phyloP scores from a whole-genome alignment of 2,888 invertebrate species.

The Drosophila meridiana region DNA sequence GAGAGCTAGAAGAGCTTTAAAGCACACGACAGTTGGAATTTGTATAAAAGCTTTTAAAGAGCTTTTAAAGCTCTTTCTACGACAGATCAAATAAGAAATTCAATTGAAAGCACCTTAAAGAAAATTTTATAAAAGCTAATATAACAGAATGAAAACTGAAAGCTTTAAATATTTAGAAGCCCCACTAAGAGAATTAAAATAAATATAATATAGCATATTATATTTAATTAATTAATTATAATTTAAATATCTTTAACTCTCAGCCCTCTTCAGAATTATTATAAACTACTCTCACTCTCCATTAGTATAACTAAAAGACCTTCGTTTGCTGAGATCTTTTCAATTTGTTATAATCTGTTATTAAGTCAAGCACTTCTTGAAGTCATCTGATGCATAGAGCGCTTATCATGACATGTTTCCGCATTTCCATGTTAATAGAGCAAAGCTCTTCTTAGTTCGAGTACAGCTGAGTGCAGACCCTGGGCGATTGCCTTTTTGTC shows the following conservation, averaged over 20 bases:
- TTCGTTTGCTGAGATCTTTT: background rate
- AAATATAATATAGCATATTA: too few species aligned
- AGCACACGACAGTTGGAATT: background rate
- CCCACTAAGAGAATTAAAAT: background rate
- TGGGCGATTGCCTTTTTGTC: constrained; percentile 13
- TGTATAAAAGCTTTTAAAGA: background rate
- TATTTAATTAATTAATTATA: too few species aligned
- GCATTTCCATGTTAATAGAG: background rate
- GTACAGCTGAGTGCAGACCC: background rate
- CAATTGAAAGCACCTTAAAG: too few species aligned
- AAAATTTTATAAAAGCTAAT: too few species aligned
- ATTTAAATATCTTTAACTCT: background rate
- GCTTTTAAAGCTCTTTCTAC: too few species aligned
- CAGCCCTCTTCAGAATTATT: background rate
- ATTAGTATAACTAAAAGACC: background rate
- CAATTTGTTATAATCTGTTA: background rate
- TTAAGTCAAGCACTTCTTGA: background rate
- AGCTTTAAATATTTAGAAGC: background rate
- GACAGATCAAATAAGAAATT: too few species aligned
- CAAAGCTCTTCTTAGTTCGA: background rate
- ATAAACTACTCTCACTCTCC: background rate
- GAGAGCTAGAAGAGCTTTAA: background rate
- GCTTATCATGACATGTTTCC: background rate
- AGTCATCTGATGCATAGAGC: background rate
- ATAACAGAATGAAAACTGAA: background rate